Conservation (phyloP, 2,888 invertebrate genomes). For the Spicauda simplicius region DNA sequence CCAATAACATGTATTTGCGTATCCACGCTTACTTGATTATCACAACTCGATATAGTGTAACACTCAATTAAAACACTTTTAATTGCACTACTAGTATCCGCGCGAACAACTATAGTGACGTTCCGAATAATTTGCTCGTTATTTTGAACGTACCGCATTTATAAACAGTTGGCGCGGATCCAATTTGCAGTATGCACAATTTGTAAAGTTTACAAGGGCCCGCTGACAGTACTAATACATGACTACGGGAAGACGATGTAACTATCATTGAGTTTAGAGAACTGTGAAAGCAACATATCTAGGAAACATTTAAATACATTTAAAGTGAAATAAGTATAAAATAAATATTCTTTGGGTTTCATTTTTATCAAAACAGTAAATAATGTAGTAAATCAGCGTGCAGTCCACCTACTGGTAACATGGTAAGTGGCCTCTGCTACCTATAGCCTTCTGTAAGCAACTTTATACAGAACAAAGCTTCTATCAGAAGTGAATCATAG, state of each 20-base stretch:
- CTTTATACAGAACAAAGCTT: too few species aligned
- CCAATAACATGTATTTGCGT: neutral
- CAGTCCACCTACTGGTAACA: too few species aligned
- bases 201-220: conserved; percentile 62
- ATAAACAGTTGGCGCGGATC: conserved; percentile 71
- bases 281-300: neutral
- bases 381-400: too few species aligned
- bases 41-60: neutral
- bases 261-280: neutral
- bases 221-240: conserved; percentile 69
- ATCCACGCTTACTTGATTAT: neutral
- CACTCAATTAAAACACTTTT: conserved; percentile 30
- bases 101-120: conserved; percentile 34
- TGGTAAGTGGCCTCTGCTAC: too few species aligned
- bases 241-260: conserved; percentile 53
- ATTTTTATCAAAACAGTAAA: too few species aligned
- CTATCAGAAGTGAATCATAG: too few species aligned
- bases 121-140: conserved; percentile 66
- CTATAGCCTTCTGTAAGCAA: too few species aligned
- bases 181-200: conserved; percentile 64
- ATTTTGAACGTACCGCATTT: conserved; percentile 67
- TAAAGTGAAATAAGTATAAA: too few species aligned
- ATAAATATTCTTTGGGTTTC: too few species aligned
- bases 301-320: neutral
- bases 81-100: conserved; percentile 27